Conservation (phyloP, 2,113 vertebrate genomes). For the Hiodon tergisus region DNA sequence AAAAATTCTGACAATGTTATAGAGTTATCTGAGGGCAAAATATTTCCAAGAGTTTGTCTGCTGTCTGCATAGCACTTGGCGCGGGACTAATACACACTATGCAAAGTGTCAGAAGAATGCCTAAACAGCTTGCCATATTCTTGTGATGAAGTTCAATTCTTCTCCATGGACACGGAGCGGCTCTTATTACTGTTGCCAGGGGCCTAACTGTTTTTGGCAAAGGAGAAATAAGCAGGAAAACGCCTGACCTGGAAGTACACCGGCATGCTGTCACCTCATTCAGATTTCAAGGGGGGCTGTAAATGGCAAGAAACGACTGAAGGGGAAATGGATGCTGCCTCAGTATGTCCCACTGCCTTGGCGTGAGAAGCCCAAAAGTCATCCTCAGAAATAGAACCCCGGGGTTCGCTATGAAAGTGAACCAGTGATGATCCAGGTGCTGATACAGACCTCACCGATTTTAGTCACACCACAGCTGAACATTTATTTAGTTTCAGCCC, state of each 20-base stretch:
- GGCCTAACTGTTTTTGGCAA: too few relatives aligned
- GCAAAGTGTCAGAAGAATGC: too few relatives aligned
- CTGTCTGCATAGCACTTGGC: too few relatives aligned
- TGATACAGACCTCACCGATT: background rate
- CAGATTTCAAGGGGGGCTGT: background rate
- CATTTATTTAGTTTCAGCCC: background rate
- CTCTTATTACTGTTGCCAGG: too few relatives aligned
- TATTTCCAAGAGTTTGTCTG: background rate
- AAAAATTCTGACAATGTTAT: background rate
- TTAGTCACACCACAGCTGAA: background rate
- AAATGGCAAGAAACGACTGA: background rate
- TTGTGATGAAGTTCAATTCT: too few relatives aligned
- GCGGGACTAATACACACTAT: too few relatives aligned
- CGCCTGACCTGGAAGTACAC: background rate
- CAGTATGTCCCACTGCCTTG: background rate
- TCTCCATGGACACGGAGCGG: too few relatives aligned
- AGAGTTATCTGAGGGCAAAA: background rate
- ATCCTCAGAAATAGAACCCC: background rate
- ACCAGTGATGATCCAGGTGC: slow-evolving; percentile 1
- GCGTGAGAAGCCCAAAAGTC: background rate
- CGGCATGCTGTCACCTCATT: background rate
- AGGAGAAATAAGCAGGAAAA: too few relatives aligned
- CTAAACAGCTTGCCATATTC: too few relatives aligned
- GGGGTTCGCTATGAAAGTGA: background rate
- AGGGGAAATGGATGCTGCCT: background rate